These are phyloP conservation scores for Limnodromus scolopaceus DNA, from an alignment of 2,797 vertebrate genomes.

Conservation along the genomic window DNA sequence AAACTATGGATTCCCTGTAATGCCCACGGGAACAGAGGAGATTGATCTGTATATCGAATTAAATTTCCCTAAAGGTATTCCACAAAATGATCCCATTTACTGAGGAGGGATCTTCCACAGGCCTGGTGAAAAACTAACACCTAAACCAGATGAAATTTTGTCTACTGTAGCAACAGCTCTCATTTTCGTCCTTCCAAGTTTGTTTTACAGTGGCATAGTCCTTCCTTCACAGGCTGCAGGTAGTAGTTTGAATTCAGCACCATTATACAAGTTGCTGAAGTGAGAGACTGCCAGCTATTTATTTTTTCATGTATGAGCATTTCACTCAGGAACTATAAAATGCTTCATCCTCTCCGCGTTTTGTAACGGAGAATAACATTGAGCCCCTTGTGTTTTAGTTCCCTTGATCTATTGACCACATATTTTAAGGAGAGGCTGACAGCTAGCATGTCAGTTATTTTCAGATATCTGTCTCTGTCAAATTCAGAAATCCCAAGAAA, in stretches of 20 bases:
- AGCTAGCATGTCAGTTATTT: conserved; percentile 64
- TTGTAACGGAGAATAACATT: conserved; percentile 10
- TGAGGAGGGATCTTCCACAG: not conserved
- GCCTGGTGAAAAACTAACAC: not conserved
- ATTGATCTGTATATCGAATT: not conserved
- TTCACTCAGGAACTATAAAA: conserved; percentile 48
- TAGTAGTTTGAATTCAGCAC: conserved; percentile 16
- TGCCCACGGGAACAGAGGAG: not conserved
- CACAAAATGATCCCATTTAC: not conserved
- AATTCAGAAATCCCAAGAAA: conserved; percentile 63
- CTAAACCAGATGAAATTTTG: not conserved
- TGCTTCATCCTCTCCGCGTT: conserved; percentile 36
- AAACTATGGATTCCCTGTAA: not conserved
- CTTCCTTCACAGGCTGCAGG: not conserved
- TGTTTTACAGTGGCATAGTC: not conserved
- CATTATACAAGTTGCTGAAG: conserved; percentile 25
- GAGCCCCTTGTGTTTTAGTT: conserved; percentile 36
- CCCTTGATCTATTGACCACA: conserved; percentile 54
- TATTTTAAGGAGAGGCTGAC: conserved; percentile 59
- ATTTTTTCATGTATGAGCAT: conserved; percentile 39
- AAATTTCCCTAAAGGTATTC: not conserved
- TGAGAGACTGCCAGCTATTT: conserved; percentile 48
- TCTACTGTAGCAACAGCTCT: not conserved
- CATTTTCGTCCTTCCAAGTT: not conserved
- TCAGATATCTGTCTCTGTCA: conserved; percentile 66